A percentile compares a stretch with the other conserved stretches of the same genome.
These are phyloP conservation scores for Hoplostethus mediterraneus DNA, from an alignment of 2,797 vertebrate genomes.

Conservation along the genomic window DNA sequence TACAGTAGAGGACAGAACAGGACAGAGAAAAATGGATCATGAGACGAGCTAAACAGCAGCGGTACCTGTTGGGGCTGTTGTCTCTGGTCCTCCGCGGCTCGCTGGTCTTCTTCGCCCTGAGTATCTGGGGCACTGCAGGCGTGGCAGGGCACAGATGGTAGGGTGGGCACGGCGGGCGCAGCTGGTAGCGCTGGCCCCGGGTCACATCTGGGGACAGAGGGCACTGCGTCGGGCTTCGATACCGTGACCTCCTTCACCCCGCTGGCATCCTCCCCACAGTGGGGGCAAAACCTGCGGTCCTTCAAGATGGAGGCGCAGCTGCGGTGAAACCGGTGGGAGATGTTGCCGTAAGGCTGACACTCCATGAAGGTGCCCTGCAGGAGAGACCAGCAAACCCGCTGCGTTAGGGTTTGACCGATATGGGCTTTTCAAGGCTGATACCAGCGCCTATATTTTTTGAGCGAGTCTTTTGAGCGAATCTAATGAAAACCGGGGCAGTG, in stretches of 20 bases:
- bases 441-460: too few species aligned
- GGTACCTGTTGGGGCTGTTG: constrained; percentile 86
- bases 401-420: neutral
- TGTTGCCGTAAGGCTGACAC: constrained; percentile 93
- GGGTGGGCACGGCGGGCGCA: constrained; percentile 41
- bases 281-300: constrained; percentile 92
- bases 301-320: constrained; percentile 92
- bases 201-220: constrained; percentile 58
- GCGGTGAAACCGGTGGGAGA: constrained; percentile 96
- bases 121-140: constrained; percentile 78
- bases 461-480: too few species aligned
- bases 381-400: neutral
- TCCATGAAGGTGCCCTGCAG: constrained; percentile 96
- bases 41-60: neutral
- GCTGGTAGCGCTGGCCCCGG: constrained; percentile 41
- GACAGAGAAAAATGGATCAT: neutral
- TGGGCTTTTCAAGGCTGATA: too few species aligned
- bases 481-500: too few species aligned
- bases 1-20: too few species aligned
- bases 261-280: constrained; percentile 94
- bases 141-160: constrained; percentile 39
- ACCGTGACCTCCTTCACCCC: constrained; percentile 92
- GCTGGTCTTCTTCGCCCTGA: constrained; percentile 85
- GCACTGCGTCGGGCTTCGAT: constrained; percentile 81
- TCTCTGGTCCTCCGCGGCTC: constrained; percentile 85